Evolutionary conservation across 2,888 invertebrate genomes (phyloP), one percentile per base, ranked within the genome.

Genomic region (Terebella lapidaria): DNA sequence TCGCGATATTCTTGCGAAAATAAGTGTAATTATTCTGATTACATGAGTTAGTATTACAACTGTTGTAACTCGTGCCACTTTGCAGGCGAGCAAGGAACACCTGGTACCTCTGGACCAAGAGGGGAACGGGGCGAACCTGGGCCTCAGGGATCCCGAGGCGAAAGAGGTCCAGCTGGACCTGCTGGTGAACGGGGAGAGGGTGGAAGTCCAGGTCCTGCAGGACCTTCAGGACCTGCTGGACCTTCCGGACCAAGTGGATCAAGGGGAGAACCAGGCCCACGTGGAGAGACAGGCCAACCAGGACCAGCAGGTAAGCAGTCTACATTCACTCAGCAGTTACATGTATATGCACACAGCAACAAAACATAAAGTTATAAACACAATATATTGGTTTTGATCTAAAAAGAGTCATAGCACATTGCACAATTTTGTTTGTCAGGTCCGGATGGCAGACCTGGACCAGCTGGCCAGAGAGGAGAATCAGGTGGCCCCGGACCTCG

Each of bases 81-180:
- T n/a, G n/a, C n/a, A n/a, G 42, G 42, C 42, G 42, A 35, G 42
- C 42, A 35, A 24, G 26, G 15, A 59, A 26, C 53, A 10, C 59
- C 65, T n/a, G 75, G 75, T 63, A 70, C 71, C 55, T 4, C 10
- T 26, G 58, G 58, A n/a, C 53, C 53, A 5, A 25, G 22, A 25
- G 53, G 53, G 28, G 53, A 53, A 22, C 25, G 5, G 10, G 53
- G 53, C 25, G 27, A 53, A 2, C 18, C 68, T 30, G 68, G 67
- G 27, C 59, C 3, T 18, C 47, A 5, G 52, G 57, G n/a, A n/a
- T n/a, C 49, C 10, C 56, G 28, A n/a, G 65, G 65, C 2, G 53
- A 57, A 20, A 42, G 56, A 0, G 67, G 35, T 15, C 10, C 35
- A 35, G 10, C 35, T 18, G 35, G 35, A 35, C 58, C 61, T 35